Base-by-base conservation (phyloP, 1,140 invertebrate genomes). In the Drosophila kepulauana region DNA sequence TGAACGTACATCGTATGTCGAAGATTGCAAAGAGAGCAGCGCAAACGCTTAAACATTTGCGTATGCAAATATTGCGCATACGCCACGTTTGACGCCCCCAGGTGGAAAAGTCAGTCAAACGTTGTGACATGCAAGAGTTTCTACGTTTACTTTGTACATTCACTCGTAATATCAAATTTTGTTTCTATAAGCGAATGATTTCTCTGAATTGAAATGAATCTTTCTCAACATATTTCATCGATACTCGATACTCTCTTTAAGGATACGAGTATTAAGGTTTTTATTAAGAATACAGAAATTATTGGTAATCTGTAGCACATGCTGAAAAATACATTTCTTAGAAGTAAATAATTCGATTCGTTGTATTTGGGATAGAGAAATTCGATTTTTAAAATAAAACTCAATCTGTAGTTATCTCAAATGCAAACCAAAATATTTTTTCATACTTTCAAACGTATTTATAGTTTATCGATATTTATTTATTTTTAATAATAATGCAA, bases 1-100 rank as follows among this genome's bases (percentile, higher is more conserved):
- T 11, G 16, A 49, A 25, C 51, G 13, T 33, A 61, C 70, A 49
- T 11, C 51, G 13, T 33, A 61, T 64, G 48, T 61, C 64, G 54
- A 67, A 35, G 51, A 54, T 54, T 61, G 70, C 46, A 69, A 61
- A 69, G 38, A 70, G 66, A 70, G 67, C 67, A 75, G 45, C 57
- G 58, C 51, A 38, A 75, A 63, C 38, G 58, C 52, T 75, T 70
- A 64, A 75, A 70, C 57, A 45, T 70, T 75, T 75, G 72, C 51
- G 52, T 75, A 75, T 75, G 72, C 72, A 75, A 75, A 75, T 75
- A 59, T 75, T 75, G 66, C 72, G 66, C 67, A 75, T 75, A 75
- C 72, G 72, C 72, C 67, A 58, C 72, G 52, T 63, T 62, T 48
- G 52, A 63, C 66, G 72, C 72, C 66, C 20, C 20, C 67, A 75